phyloP scores from a whole-genome alignment of 2,113 vertebrate species.

The Corvus cornix region DNA sequence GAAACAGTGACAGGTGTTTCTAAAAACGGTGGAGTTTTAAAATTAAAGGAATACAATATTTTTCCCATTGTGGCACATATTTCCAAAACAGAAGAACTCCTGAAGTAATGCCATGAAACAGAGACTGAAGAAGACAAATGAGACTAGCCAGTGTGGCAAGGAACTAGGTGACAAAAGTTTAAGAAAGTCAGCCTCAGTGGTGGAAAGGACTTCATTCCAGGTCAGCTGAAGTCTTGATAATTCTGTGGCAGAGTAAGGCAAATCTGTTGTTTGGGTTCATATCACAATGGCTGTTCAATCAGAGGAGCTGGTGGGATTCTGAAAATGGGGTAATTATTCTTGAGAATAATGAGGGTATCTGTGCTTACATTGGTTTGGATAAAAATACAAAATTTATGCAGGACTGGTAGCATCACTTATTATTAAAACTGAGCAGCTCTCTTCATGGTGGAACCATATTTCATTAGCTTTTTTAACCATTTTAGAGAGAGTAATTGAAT shows the following conservation, averaged over 20 bases:
- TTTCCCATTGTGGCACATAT: not conserved
- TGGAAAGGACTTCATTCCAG: not conserved
- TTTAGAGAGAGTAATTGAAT: not conserved
- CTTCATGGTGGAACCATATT: not conserved
- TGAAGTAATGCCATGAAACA: not conserved
- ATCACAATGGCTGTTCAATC: not conserved
- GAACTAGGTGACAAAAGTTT: not conserved
- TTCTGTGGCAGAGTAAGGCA: not conserved
- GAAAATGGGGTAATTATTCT: not conserved
- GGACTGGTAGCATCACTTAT: not conserved
- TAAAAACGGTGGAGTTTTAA: slow-evolving; percentile 49
- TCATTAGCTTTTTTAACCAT: not conserved
- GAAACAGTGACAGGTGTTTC: slow-evolving; percentile 68
- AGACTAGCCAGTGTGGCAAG: not conserved
- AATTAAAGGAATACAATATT: not conserved
- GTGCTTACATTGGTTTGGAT: not conserved
- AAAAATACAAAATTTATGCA: not conserved
- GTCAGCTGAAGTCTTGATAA: not conserved
- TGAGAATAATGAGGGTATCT: not conserved
- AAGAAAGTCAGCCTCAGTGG: not conserved
- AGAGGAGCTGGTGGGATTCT: not conserved
- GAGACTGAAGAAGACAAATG: not conserved
- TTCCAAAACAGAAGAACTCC: not conserved
- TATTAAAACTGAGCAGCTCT: not conserved
- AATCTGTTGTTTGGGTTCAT: not conserved